Conservation (phyloP, 2,113 vertebrate species). For the Callopanchax toddi region DNA sequence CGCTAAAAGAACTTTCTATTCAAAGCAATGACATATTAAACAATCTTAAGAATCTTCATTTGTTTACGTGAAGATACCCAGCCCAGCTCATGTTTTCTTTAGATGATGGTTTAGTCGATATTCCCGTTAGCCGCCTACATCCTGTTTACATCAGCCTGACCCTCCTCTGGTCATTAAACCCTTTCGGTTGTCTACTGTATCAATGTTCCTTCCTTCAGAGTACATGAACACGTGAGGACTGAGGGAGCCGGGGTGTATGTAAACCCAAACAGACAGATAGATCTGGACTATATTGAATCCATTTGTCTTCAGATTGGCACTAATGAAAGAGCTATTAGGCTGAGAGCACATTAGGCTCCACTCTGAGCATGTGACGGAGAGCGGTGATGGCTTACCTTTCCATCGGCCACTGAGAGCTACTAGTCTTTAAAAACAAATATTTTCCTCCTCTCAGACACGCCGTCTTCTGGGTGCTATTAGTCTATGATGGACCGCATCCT, state of each 20-base stretch:
- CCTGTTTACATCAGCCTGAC: too few species aligned
- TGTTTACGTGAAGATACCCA: too few species aligned
- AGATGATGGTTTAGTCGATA: too few species aligned
- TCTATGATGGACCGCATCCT: conserved; percentile 39
- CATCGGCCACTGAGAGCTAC: conserved; percentile 12
- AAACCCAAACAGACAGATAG: conserved; percentile 69
- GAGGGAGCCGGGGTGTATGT: conserved; percentile 31
- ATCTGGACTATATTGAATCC: conserved; percentile 68
- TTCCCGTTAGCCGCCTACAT: too few species aligned
- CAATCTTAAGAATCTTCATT: too few species aligned
- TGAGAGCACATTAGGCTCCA: conserved; percentile 51
- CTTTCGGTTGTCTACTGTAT: conserved; percentile 26
- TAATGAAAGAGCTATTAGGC: conserved; percentile 74
- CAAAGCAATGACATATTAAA: too few species aligned
- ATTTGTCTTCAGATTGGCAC: conserved; percentile 71
- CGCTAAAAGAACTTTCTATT: too few species aligned
- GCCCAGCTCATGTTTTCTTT: too few species aligned
- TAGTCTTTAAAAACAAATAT: conserved; percentile 48
- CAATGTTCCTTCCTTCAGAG: conserved; percentile 27
- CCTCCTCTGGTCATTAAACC: too few species aligned
- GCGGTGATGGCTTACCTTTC: conserved; percentile 33
- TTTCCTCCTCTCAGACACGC: conserved; percentile 18
- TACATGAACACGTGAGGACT: conserved; percentile 33
- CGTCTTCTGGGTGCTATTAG: conserved; percentile 40
- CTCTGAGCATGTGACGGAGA: conserved; percentile 5